These are phyloP conservation scores for Iphiclides podalirius DNA, from an alignment of 2,888 invertebrate genomes.

Conservation along the genomic window DNA sequence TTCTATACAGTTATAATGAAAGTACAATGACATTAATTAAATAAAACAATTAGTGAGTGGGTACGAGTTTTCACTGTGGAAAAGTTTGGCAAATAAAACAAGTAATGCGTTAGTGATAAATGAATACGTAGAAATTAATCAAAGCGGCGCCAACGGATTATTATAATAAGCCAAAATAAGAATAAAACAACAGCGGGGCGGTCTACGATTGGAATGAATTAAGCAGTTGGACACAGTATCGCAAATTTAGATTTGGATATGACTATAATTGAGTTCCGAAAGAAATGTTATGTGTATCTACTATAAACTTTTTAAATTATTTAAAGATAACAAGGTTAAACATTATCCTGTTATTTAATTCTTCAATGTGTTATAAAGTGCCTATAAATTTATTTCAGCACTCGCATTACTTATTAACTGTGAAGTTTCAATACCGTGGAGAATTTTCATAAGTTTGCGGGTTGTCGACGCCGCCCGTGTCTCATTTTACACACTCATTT, in stretches of 20 bases:
- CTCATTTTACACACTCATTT: conserved; percentile 31
- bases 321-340: background rate
- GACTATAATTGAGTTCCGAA: no score
- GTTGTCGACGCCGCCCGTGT: conserved; percentile 37
- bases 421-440: background rate
- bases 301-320: background rate
- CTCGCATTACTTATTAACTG: background rate
- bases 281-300: background rate
- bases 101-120: conserved; percentile 23
- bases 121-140: conserved; percentile 14
- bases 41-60: conserved; percentile 24
- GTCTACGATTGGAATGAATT: conserved; percentile 3
- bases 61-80: conserved; percentile 25
- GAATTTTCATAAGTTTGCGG: background rate
- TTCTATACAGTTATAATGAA: conserved; percentile 14
- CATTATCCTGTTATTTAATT: background rate
- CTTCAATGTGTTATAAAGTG: background rate
- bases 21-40: conserved; percentile 8
- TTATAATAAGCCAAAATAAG: background rate
- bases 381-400: background rate
- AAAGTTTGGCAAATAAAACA: conserved; percentile 24
- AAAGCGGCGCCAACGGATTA: conserved; percentile 11
- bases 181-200: background rate
- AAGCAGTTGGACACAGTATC: no score
- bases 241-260: no score